Percentiles rank a stretch among this genome's conserved stretches.
These are phyloP conservation scores for Hyles vespertilio DNA, from an alignment of 1,140 invertebrate species.

Conservation along the genomic window DNA sequence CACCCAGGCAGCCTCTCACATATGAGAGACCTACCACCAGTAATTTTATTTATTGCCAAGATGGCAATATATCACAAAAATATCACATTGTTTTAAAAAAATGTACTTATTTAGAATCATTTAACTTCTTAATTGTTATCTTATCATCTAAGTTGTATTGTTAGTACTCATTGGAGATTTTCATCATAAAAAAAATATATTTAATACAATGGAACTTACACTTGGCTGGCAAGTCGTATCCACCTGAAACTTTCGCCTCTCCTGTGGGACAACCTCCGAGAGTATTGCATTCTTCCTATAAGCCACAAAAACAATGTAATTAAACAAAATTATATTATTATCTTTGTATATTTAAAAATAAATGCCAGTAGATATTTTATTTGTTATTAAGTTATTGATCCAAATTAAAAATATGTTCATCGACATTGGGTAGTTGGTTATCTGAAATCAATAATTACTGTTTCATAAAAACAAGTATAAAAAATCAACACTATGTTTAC, in stretches of 20 bases:
- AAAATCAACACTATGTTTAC: not conserved
- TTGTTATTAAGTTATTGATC: not conserved
- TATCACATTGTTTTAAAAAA: not conserved
- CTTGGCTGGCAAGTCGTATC: constrained; percentile 87
- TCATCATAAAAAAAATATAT: no score
- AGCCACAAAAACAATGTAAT: constrained; percentile 11
- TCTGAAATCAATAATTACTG: not conserved
- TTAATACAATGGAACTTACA: constrained; percentile 68
- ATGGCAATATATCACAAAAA: no score
- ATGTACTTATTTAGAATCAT: not conserved
- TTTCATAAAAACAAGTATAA: not conserved
- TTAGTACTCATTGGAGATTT: no score
- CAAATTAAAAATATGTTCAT: not conserved
- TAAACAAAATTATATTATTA: not conserved
- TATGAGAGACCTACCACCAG: no score
- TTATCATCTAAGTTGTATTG: no score
- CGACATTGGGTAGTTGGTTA: not conserved
- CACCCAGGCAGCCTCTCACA: no score
- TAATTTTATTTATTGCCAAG: no score
- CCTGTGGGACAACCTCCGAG: constrained; percentile 85
- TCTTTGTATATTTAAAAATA: not conserved
- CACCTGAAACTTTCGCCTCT: constrained; percentile 88
- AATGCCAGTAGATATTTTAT: not conserved
- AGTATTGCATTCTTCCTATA: constrained; percentile 82
- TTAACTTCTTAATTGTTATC: not conserved